These are phyloP conservation scores for Ciconia maguari DNA, from an alignment of 2,113 vertebrate genomes.

Conservation along the genomic window DNA sequence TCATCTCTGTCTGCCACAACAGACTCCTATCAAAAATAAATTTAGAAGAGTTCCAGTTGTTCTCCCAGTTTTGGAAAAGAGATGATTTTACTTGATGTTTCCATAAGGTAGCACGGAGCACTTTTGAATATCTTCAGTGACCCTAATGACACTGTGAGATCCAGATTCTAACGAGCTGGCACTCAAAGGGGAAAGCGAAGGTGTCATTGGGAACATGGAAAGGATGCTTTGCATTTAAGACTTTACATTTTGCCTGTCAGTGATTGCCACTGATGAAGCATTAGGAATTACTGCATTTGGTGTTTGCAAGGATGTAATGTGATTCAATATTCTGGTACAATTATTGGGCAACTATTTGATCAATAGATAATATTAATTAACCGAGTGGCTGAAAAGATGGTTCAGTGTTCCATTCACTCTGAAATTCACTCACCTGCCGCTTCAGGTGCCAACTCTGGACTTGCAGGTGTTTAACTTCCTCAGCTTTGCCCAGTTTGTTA, in stretches of 20 bases:
- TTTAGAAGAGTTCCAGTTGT: neutral
- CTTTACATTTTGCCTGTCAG: neutral
- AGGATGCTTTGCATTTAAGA: neutral
- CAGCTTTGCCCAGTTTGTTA: neutral
- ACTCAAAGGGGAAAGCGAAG: neutral
- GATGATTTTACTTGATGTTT: neutral
- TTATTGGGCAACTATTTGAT: neutral
- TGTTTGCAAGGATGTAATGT: neutral
- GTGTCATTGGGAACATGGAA: neutral
- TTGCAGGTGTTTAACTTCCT: neutral
- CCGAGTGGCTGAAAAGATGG: neutral
- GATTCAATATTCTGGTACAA: neutral
- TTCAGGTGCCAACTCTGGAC: neutral
- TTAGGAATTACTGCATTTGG: neutral
- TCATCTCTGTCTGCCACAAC: slow-evolving; percentile 10
- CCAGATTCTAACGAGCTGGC: neutral
- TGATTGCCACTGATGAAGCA: neutral
- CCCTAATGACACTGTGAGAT: neutral
- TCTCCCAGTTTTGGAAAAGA: neutral
- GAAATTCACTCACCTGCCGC: neutral
- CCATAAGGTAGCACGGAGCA: neutral
- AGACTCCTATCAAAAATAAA: neutral
- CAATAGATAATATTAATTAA: neutral
- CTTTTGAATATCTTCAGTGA: neutral
- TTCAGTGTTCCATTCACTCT: neutral